Base-by-base conservation (phyloP, 1,140 invertebrate species). In the Aphelenchoides avenae region DNA sequence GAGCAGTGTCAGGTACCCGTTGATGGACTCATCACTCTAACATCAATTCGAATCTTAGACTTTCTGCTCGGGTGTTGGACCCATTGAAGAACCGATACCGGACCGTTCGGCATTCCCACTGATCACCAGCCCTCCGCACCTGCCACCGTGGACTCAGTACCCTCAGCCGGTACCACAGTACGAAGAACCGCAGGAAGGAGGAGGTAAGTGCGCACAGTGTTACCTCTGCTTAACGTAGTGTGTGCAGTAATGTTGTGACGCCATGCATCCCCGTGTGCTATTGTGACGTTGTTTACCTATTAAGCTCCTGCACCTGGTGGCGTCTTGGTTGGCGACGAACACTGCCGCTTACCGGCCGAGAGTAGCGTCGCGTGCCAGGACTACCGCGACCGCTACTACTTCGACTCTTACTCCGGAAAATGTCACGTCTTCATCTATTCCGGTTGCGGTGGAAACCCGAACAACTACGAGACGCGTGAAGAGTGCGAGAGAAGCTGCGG, bases 391-490 rank as follows among this genome's bases (percentile, higher is more conserved):
- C 42, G 48, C 39, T 70, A 34, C 33, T 72, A 73, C 54, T 72
- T 73, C 39, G 69, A 72, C 43, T 26, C 39, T 24, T 64, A 61
- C 49, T 40, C 54, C 26, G 57, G 52, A 13, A 52, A 52, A 22
- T 75, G 73, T 43, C 62, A 60, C 33, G 30, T 24, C n/a, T 77
- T 80, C 61, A 81, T 78, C 82, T 31, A 87, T 65, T 84, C 85
- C 0, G 89, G 89, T 34, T 93, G 89, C 71, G 84, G 84, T 6
- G 88, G 89, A 36, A 94, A 93, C 76, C 80, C 82, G 44, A 95
- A 95, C 75, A 86, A 87, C 65, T 95, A 89, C 80, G 81, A 82
- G 31, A 82, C 81, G n/a, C 78, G 83, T 26, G 84, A 87, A 37
- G 84, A 89, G 64, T 94, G 91, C 79, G 82, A 87, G 59, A 80